phyloP scores from a whole-genome alignment of 2,113 vertebrate genomes.

The Calidris pugnax region DNA sequence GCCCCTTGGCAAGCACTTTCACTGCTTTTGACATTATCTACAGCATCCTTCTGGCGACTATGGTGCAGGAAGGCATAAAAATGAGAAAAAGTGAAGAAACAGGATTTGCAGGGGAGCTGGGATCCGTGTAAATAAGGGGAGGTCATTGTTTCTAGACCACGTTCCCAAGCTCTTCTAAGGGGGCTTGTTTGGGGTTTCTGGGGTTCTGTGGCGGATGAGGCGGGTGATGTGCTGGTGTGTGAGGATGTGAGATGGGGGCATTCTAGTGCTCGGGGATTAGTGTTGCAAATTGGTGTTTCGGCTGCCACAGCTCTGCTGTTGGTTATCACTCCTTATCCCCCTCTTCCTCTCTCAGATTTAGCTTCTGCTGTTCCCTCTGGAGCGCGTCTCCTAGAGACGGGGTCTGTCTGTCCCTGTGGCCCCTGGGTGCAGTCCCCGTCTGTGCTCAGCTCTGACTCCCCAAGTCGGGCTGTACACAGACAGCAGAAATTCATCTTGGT shows the following conservation, averaged over 20 bases:
- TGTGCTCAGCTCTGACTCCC: background rate
- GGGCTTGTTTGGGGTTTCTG: background rate
- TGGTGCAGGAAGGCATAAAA: background rate
- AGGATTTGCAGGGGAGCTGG: background rate
- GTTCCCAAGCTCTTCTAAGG: background rate
- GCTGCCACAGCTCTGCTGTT: background rate
- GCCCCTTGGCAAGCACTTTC: background rate
- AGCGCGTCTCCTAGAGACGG: rapidly evolving
- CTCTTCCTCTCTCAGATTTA: background rate
- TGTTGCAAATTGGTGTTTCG: background rate
- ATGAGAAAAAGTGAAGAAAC: background rate
- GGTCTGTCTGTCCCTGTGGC: background rate
- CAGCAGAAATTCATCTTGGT: background rate
- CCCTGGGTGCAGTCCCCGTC: background rate
- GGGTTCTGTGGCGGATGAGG: background rate
- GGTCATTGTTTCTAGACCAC: background rate
- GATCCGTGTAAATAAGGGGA: background rate
- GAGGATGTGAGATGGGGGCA: background rate
- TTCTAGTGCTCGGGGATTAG: background rate
- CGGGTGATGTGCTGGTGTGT: background rate
- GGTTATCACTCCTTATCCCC: background rate
- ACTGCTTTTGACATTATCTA: background rate
- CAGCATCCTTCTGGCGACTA: background rate
- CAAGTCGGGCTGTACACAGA: background rate
- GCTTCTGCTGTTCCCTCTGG: background rate